These are phyloP conservation scores for Drosophila infuscata DNA, from an alignment of 2,888 invertebrate species.

Conservation along the genomic window DNA sequence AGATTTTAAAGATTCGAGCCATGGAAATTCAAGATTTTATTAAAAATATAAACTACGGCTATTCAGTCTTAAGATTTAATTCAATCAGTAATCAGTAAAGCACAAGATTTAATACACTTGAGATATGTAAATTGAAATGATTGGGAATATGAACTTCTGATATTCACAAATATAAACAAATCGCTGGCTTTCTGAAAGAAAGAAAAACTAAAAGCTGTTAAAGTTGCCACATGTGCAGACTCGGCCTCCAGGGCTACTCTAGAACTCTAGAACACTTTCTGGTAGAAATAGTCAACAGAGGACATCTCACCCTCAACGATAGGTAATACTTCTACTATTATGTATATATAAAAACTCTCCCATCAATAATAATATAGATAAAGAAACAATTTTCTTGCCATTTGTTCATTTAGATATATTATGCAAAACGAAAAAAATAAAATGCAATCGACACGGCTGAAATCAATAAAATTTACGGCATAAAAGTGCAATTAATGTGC, in stretches of 20 bases:
- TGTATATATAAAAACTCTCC: background rate
- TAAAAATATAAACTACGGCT: background rate
- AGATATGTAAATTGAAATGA: no score
- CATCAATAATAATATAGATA: background rate
- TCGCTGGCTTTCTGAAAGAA: no score
- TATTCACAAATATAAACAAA: no score
- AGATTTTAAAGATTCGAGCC: background rate
- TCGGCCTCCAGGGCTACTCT: background rate
- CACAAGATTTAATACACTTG: no score
- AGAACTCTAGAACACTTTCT: background rate
- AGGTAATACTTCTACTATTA: background rate
- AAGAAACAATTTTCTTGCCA: background rate
- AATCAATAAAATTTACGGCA: conserved; percentile 70
- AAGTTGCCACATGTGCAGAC: no score
- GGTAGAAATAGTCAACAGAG: background rate
- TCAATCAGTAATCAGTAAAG: background rate
- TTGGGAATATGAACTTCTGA: no score
- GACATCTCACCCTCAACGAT: background rate
- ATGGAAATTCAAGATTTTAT: background rate
- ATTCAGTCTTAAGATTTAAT: background rate
- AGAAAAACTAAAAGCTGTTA: no score
- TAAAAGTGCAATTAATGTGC: conserved; percentile 74
- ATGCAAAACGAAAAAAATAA: conserved; percentile 48
- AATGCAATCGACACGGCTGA: conserved; percentile 30
- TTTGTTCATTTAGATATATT: conserved; percentile 26